Percentiles rank a stretch among this genome's conserved stretches.
These are phyloP conservation scores for Callitettix versicolor DNA, from an alignment of 1,140 invertebrate genomes.

Conservation along the genomic window DNA sequence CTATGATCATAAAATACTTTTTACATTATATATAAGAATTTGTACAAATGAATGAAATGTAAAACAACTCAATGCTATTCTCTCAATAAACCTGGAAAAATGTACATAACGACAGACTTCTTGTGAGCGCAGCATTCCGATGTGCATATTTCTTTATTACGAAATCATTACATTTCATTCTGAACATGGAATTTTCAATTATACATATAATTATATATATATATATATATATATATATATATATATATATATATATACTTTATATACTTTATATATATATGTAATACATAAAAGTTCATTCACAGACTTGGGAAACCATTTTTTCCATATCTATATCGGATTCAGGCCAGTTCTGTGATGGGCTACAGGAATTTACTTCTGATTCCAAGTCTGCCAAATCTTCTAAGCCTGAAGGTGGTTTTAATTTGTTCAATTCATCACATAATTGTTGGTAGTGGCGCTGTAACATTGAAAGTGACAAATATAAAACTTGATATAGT, in stretches of 20 bases:
- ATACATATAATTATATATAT: background rate
- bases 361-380: slow-evolving; percentile 25
- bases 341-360: slow-evolving; percentile 25
- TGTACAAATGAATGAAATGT: no score
- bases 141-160: no score
- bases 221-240: no score
- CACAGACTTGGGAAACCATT: slow-evolving; percentile 59
- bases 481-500: slow-evolving; percentile 17
- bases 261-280: no score
- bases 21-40: no score
- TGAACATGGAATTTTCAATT: slow-evolving; percentile 14
- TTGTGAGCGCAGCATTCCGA: no score
- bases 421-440: slow-evolving; percentile 67
- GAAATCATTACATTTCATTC: background rate
- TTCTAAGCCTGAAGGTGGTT: slow-evolving; percentile 58
- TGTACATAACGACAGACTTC: no score
- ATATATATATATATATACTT: background rate
- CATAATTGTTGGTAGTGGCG: slow-evolving; percentile 67
- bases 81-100: no score
- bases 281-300: no score
- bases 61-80: no score
- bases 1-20: no score
- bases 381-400: slow-evolving; percentile 44
- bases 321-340: slow-evolving; percentile 62
- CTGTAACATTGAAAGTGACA: slow-evolving; percentile 37